Percentiles rank a stretch among this genome's conserved stretches.
phyloP scores from a whole-genome alignment of 2,113 vertebrate species.

The Lanius collurio region DNA sequence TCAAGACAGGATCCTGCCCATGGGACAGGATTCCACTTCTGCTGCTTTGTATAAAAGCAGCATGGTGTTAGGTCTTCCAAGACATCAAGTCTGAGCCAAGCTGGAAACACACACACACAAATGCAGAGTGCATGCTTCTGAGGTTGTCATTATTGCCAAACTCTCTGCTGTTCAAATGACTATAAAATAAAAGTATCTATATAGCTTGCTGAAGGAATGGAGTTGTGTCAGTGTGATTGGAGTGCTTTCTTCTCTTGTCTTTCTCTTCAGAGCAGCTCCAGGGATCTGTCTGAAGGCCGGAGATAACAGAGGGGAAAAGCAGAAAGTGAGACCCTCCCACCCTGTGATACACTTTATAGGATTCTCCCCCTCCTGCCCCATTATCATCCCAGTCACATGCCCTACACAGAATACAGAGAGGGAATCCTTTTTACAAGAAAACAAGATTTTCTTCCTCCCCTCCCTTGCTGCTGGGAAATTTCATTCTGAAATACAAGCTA shows the following conservation, averaged over 20 bases:
- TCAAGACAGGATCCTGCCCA: neutral
- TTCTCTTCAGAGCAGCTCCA: neutral
- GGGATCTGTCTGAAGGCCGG: neutral
- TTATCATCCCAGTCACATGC: neutral
- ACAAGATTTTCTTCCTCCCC: neutral
- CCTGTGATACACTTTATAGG: neutral
- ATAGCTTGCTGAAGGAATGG: conserved; percentile 41
- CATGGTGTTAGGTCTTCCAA: neutral
- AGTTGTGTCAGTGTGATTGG: neutral
- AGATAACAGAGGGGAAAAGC: neutral
- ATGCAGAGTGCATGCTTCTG: neutral
- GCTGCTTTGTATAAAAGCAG: neutral
- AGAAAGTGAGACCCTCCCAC: neutral
- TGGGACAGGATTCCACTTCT: neutral
- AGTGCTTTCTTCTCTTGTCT: neutral
- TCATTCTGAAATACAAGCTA: neutral
- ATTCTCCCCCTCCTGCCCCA: neutral
- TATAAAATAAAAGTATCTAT: conserved; percentile 47
- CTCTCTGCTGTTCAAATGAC: neutral
- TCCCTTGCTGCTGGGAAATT: neutral
- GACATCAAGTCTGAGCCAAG: neutral
- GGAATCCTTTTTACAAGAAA: neutral
- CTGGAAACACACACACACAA: neutral
- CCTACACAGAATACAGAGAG: neutral
- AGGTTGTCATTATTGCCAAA: conserved; percentile 23